Evolutionary conservation across 2,113 vertebrate genomes (phyloP).

Genomic region (Benitochromis conjunctus): DNA sequence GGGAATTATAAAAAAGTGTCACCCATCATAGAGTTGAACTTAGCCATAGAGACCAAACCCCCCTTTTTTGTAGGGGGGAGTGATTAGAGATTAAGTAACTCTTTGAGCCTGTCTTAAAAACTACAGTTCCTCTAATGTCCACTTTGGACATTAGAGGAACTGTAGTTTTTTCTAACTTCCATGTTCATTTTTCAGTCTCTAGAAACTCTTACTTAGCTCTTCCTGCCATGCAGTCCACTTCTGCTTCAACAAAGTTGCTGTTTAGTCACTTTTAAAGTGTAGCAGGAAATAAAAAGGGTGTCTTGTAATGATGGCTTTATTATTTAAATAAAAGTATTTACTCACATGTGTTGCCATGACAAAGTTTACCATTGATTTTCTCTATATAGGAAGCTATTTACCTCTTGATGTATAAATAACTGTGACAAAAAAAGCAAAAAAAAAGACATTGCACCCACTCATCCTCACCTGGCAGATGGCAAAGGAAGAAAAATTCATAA

Average conservation of each 20-base stretch:
- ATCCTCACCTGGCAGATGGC: neutral
- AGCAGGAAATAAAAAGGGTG: neutral
- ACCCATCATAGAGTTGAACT: neutral
- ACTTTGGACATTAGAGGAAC: neutral
- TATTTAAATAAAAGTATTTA: neutral
- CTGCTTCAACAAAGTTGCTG: neutral
- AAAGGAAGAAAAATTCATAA: neutral
- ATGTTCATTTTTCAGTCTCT: neutral
- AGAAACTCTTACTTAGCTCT: neutral
- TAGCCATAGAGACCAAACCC: neutral
- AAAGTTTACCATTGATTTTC: neutral
- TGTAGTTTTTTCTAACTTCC: neutral
- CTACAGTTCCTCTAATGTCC: neutral
- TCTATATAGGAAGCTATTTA: neutral
- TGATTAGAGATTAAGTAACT: neutral
- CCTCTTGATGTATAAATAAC: neutral
- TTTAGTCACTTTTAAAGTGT: neutral
- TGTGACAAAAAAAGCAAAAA: neutral
- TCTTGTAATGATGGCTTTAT: neutral
- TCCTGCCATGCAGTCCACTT: neutral
- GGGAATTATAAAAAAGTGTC: neutral
- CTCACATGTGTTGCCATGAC: neutral
- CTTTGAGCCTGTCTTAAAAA: neutral
- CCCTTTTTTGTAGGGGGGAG: neutral
- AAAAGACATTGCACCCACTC: neutral